Evolutionary conservation across 1,140 invertebrate species (phyloP), one percentile per base, ranked within the genome.

Genomic region (Portunus trituberculatus): DNA sequence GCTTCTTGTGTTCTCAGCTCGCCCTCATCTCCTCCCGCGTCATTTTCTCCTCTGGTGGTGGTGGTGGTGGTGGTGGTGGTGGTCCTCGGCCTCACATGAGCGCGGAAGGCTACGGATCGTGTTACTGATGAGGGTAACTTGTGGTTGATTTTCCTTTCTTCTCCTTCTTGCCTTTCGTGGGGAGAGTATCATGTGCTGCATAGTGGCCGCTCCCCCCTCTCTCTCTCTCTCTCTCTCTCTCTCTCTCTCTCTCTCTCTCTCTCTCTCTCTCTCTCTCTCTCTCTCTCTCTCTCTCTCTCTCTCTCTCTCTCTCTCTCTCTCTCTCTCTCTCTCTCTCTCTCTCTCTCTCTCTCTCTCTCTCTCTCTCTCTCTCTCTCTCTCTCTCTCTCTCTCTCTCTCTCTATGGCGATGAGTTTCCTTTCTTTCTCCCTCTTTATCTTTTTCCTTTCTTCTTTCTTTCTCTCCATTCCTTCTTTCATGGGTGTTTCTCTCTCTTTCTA

Each of bases 81-180:
- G 4, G 10, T 76, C 67, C 67, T n/a, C 67, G 12, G 20, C 67
- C 67, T 25, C 67, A n/a, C 52, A 59, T 59, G 12, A 59, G 12
- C 52, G 52, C 10, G 52, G 52, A 20, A 59, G 52, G 52, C 67
- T 76, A n/a, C 20, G 25, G 67, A 8, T 76, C 25, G 16, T 8
- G 67, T 76, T 76, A 76, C 67, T 76, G 67, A 76, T 76, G 67
- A 76, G 67, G 67, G 20, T n/a, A 76, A 76, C 67, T 76, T 76
- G 67, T 76, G 67, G 67, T n/a, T 76, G 67, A 76, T 76, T n/a
- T 76, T 76, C 67, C 67, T 76, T 25, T 20, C 52, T 59, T 39
- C 52, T 59, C 52, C 16, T 59, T 10, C 52, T 59, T 59, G 52
- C 52, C 52, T 59, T 59, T 59, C 52, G 10, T 59, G 52, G 52